Base-by-base conservation (phyloP, 2,888 invertebrate species). In the Yponomeuta plumbellus region DNA sequence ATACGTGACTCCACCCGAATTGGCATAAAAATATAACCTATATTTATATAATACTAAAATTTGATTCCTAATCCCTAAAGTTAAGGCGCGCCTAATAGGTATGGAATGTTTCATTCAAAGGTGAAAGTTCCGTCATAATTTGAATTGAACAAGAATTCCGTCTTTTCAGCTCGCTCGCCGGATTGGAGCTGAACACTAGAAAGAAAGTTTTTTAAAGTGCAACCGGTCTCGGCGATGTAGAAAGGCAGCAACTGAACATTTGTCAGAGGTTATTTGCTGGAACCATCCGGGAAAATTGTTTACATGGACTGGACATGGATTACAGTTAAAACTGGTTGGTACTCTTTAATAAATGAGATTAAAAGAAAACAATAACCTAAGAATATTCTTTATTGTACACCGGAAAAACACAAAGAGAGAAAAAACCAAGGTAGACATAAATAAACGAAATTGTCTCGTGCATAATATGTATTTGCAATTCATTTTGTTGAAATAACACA, bases 201-300 rank as follows among this genome's bases (percentile, higher is more conserved):
- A 78, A 67, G 76, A 86, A 89, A 89, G 82, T 90, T 89, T 88
- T 88, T 88, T 88, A 88, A 86, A 88, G 84, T 84, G 82, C 81
- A 78, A 75, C 79, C 81, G 34, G 8, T 34, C 34, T 34, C 80
- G 79, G 79, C 76, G 78, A 77, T 78, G 76, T 83, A 83, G 84
- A 82, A 84, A 80, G 78, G 80, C 78, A 71, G 71, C 79, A 76
- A 79, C 77, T 20, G 57, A 85, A 82, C 85, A 84, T 83, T 88
- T 80, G 80, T 82, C 75, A 80, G 73, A 58, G 79, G 80, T 80
- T 86, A 85, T 86, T 85, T 13, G 23, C 63, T 44, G 63, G 44
- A 63, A 63, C 63, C 44, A 11, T 13, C 11, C 21, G 26, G 58
- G 21, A 44, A 13, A 44, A 44, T 44, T 8, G 44, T 44, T 44